Percentiles rank a stretch among this genome's conserved stretches.
Evolutionary conservation across 2,888 invertebrate genomes (phyloP).

Genomic region (Melanotus villosus): DNA sequence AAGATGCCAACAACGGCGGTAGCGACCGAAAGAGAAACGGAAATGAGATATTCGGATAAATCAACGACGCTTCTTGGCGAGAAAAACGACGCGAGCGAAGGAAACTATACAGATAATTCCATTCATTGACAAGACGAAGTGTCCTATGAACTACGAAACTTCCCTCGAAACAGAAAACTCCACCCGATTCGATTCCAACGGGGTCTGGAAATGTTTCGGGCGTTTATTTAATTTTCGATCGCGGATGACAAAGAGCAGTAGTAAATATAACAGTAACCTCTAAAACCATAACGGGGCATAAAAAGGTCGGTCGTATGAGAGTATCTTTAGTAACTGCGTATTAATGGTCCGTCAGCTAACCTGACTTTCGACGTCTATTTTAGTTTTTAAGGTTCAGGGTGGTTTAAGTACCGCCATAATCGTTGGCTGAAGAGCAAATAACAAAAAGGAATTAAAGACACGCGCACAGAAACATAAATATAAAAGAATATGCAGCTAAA

Average conservation of each 20-base stretch:
- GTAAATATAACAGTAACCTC: slow-evolving; percentile 39
- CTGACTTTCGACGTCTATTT: slow-evolving; percentile 49
- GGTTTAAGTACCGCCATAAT: slow-evolving; percentile 50
- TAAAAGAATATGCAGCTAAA: slow-evolving; percentile 61
- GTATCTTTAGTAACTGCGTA: slow-evolving; percentile 41
- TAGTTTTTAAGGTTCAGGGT: slow-evolving; percentile 48
- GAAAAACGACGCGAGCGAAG: slow-evolving; percentile 52
- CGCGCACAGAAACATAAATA: slow-evolving; percentile 63
- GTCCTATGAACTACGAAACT: slow-evolving; percentile 46
- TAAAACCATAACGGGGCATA: slow-evolving; percentile 44
- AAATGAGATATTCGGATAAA: slow-evolving; percentile 57
- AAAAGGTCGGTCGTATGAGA: slow-evolving; percentile 45
- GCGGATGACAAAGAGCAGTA: slow-evolving; percentile 18
- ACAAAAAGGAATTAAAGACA: slow-evolving; percentile 64
- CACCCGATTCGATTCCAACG: slow-evolving; percentile 27
- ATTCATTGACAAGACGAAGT: slow-evolving; percentile 53
- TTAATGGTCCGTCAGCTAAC: slow-evolving; percentile 48
- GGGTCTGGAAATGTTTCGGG: slow-evolving; percentile 21
- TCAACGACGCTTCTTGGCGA: slow-evolving; percentile 53
- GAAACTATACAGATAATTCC: slow-evolving; percentile 57
- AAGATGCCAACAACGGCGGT: slow-evolving; percentile 53
- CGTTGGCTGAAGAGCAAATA: slow-evolving; percentile 58
- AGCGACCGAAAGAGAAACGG: slow-evolving; percentile 53
- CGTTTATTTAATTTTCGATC: slow-evolving; percentile 30
- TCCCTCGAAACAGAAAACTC: slow-evolving; percentile 43